Percentiles rank a stretch among this genome's conserved stretches.
Evolutionary conservation across 2,113 vertebrate genomes (phyloP).

Genomic region (Echinops telfairi): DNA sequence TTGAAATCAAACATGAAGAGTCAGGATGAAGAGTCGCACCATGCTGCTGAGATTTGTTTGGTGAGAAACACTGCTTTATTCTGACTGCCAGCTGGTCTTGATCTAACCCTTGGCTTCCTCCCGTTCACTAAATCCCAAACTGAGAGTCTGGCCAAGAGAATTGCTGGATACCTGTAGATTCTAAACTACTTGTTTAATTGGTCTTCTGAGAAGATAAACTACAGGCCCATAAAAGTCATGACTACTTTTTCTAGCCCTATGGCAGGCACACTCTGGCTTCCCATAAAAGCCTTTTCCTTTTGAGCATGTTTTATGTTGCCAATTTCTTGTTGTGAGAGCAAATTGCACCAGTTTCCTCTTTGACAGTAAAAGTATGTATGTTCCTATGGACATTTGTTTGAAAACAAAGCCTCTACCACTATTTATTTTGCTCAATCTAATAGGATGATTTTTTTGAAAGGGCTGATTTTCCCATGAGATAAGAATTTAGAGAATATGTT

Average conservation of each 20-base stretch:
- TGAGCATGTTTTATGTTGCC: not conserved
- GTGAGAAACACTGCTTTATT: not conserved
- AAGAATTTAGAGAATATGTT: not conserved
- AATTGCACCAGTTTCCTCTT: not conserved
- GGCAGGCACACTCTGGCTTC: not conserved
- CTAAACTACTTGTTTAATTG: not conserved
- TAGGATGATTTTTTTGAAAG: constrained; percentile 29
- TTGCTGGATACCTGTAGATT: constrained; percentile 1
- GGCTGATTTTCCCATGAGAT: not conserved
- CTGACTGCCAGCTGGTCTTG: not conserved
- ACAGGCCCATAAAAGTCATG: not conserved
- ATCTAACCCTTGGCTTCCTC: not conserved
- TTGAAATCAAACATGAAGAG: constrained; percentile 28
- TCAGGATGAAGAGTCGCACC: not conserved
- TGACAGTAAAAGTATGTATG: not conserved
- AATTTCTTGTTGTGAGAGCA: not conserved
- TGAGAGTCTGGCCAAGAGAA: not conserved
- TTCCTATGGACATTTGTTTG: constrained; percentile 14
- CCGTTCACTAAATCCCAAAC: not conserved
- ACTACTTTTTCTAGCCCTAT: not conserved
- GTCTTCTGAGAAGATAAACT: not conserved
- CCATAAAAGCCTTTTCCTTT: not conserved
- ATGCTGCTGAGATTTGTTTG: not conserved
- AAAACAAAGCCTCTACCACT: not conserved
- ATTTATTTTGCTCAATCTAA: constrained; percentile 31